phyloP scores from a whole-genome alignment of 2,113 vertebrate genomes.

The Melanerpes formicivorus region DNA sequence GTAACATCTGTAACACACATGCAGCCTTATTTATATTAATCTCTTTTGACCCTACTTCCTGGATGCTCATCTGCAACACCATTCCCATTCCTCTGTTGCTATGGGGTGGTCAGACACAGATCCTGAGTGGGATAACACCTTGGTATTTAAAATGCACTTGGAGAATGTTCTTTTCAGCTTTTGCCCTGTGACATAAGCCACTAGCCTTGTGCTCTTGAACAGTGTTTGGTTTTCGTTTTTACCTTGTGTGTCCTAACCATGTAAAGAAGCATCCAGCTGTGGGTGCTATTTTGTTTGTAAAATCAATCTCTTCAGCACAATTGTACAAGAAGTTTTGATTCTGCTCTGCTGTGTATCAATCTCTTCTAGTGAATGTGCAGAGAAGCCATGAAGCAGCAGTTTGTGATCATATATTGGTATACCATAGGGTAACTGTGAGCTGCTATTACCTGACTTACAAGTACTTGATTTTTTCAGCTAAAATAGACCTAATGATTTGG shows the following conservation, averaged over 20 bases:
- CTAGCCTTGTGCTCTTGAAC: not conserved
- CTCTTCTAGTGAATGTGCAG: not conserved
- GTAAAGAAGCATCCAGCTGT: not conserved
- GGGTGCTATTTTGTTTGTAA: not conserved
- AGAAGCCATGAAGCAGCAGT: not conserved
- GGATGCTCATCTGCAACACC: constrained; percentile 34
- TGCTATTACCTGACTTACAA: not conserved
- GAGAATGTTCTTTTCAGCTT: not conserved
- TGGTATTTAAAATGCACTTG: not conserved
- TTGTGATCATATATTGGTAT: not conserved
- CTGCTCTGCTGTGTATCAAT: not conserved
- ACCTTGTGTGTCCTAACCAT: not conserved
- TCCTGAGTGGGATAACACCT: not conserved
- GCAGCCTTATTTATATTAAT: constrained; percentile 42
- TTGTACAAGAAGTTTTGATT: not conserved
- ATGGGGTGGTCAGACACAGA: not conserved
- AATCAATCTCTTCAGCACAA: not conserved
- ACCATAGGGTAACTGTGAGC: not conserved
- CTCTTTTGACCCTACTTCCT: constrained; percentile 62
- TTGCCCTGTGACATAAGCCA: not conserved
- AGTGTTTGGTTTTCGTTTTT: not conserved
- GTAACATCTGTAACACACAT: constrained; percentile 68
- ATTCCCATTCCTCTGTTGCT: not conserved
- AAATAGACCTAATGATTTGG: not conserved
- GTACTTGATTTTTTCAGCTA: not conserved